Percentiles rank a stretch among this genome's conserved stretches.
These are phyloP conservation scores for Siniperca scherzeri DNA, from an alignment of 2,797 vertebrate species.

Conservation along the genomic window DNA sequence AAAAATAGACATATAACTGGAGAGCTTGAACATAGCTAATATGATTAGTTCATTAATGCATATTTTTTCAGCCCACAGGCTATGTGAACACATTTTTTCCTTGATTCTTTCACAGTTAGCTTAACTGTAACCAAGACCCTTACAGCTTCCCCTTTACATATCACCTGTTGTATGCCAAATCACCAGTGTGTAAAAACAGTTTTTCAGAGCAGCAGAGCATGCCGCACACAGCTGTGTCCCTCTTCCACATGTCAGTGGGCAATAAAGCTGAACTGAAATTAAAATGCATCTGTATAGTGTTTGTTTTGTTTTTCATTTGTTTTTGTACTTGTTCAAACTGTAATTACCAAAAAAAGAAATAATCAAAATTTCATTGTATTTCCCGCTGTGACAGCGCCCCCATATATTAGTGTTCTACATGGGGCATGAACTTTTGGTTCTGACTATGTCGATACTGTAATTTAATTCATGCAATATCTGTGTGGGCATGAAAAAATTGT, in stretches of 20 bases:
- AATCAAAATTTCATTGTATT: not conserved
- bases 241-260: not conserved
- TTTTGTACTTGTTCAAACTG: not conserved
- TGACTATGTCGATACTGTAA: too few species aligned
- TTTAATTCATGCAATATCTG: not conserved
- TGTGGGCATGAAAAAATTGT: not conserved
- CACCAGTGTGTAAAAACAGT: not conserved
- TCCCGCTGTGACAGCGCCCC: not conserved
- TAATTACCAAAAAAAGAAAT: too few species aligned
- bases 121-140: not conserved
- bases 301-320: not conserved
- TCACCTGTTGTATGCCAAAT: not conserved
- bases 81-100: not conserved
- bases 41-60: not conserved
- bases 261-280: not conserved
- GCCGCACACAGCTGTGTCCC: not conserved
- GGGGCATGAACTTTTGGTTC: too few species aligned
- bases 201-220: too few species aligned
- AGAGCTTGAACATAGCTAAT: not conserved
- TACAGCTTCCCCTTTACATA: not conserved
- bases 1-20: not conserved
- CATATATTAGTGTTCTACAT: not conserved
- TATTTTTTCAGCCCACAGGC: not conserved
- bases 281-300: not conserved
- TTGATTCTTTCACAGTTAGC: not conserved